Evolutionary conservation across 2,888 invertebrate genomes (phyloP), one percentile per base, ranked within the genome.

Genomic region (Pseudoips prasinana): DNA sequence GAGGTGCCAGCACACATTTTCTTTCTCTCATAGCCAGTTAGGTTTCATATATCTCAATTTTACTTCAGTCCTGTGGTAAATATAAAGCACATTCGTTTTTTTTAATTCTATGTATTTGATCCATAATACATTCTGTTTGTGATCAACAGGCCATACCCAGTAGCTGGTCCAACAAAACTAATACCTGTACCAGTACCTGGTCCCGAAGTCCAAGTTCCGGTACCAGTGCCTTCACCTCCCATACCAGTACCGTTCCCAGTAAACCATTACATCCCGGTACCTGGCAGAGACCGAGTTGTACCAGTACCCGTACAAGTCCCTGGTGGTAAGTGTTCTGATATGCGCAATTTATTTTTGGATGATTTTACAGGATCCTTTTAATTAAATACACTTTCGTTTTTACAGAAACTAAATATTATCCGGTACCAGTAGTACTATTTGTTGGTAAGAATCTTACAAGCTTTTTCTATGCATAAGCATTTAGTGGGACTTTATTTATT

Each of bases 381-480:
- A 30, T 23, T 20, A 14, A 3, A 37, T 30, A 9, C 25, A 26
- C 36, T 33, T 35, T 14, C 5, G 2, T 27, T 33, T 38, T 78
- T 71, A 10, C 68, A 78, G 83, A 53, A 10, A 64, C 59, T 8
- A 69, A 64, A 32, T 46, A 57, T 27, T 71, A 68, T 36, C 66
- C 74, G 0, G 81, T 83, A 2, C 72, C 75, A 7, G 52, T 70
- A 6, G 67, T 85, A 33, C 55, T 77, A 25, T 85, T 75, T 44
- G 54, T 84, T 14, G 60, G 84, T 85, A 57, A 75, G 81, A 22
- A 14, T 14, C 14, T n/a, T n/a, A n/a, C n/a, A n/a, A n/a, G n/a
- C n/a, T n/a, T n/a, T n/a, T n/a, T n/a, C n/a, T n/a, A n/a, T n/a
- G n/a, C n/a, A n/a, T n/a, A n/a, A n/a, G n/a, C n/a, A n/a, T n/a